Percentiles rank a stretch among this genome's conserved stretches.
These are phyloP conservation scores for Dryas iulia DNA, from an alignment of 1,140 invertebrate genomes.

Conservation along the genomic window DNA sequence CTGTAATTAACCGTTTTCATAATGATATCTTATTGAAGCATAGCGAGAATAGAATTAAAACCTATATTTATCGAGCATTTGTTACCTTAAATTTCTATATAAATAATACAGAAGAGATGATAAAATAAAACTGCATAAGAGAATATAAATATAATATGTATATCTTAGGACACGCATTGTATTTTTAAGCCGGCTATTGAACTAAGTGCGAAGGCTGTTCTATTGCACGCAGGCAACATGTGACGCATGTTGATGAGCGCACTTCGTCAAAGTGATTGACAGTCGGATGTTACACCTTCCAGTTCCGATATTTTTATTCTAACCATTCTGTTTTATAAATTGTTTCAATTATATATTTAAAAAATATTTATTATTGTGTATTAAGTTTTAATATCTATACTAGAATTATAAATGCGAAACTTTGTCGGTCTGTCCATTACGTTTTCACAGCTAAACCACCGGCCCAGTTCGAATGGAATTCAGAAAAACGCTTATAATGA, in stretches of 20 bases:
- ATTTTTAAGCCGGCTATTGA: conserved; percentile 8
- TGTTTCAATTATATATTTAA: not conserved
- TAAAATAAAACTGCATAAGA: not conserved
- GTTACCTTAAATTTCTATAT: too few species aligned
- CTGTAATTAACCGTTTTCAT: too few species aligned
- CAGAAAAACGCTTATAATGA: too few species aligned
- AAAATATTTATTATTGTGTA: not conserved
- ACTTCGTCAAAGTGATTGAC: conserved; percentile 18
- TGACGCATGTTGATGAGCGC: conserved; percentile 22
- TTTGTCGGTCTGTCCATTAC: too few species aligned
- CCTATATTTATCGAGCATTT: too few species aligned
- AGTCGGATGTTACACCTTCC: conserved; percentile 25
- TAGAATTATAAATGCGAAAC: too few species aligned
- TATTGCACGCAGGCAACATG: conserved; percentile 10
- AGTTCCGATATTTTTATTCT: conserved; percentile 16
- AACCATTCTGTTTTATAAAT: not conserved
- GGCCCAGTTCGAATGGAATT: too few species aligned
- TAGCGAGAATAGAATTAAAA: too few species aligned
- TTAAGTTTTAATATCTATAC: too few species aligned
- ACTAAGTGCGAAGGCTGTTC: conserved; percentile 10
- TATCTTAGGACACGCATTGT: conserved; percentile 4
- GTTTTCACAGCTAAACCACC: too few species aligned
- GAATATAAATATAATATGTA: not conserved
- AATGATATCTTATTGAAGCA: too few species aligned
- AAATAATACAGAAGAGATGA: too few species aligned